Percentiles rank a stretch among this genome's conserved stretches.
These are phyloP conservation scores for Saimiri boliviensis DNA, from an alignment of 2,113 vertebrate genomes.

Conservation along the genomic window DNA sequence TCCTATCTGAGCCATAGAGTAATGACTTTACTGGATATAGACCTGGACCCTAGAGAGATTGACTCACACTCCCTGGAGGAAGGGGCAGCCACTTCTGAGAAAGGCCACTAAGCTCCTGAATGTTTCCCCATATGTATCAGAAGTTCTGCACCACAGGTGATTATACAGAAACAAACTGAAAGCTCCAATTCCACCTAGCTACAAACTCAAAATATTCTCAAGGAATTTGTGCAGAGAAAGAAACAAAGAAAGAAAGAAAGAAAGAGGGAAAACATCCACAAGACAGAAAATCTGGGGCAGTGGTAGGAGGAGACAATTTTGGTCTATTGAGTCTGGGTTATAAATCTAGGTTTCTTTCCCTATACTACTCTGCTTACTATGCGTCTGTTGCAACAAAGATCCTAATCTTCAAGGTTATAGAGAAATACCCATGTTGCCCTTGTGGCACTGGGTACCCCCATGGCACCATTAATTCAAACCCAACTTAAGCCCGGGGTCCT, in stretches of 20 bases:
- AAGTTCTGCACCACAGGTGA: neutral
- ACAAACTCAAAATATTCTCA: neutral
- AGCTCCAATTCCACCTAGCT: neutral
- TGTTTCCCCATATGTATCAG: neutral
- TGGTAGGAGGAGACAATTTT: neutral
- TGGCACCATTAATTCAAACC: neutral
- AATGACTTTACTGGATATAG: neutral
- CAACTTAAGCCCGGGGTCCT: neutral
- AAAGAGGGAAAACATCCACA: neutral
- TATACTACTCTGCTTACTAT: rapidly evolving
- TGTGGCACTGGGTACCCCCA: neutral
- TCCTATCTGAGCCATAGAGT: neutral
- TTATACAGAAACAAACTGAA: neutral
- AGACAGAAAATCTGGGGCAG: neutral
- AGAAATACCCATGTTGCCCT: neutral
- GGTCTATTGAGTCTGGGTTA: neutral
- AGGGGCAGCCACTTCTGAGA: neutral
- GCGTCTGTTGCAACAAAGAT: neutral
- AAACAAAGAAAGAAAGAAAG: neutral
- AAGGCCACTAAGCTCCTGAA: neutral
- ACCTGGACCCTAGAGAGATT: neutral
- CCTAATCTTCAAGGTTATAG: neutral
- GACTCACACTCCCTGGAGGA: neutral
- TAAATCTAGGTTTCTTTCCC: neutral
- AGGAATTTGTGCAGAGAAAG: neutral